phyloP scores from a whole-genome alignment of 2,113 vertebrate species.

The Hippocampus abdominalis region DNA sequence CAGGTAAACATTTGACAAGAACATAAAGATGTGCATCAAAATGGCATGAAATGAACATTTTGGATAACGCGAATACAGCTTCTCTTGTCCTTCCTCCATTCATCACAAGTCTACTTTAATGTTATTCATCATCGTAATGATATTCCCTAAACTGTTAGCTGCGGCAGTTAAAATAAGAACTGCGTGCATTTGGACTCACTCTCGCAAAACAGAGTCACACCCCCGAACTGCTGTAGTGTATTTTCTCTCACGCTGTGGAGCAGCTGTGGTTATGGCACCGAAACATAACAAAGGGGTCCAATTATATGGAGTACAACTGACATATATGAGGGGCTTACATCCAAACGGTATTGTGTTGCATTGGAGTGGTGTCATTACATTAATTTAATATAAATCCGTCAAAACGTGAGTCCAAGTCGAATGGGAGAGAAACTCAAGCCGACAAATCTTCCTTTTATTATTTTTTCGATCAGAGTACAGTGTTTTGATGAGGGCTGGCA shows the following conservation, averaged over 20 bases:
- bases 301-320: not conserved
- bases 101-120: not conserved
- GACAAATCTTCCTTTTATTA: too few species aligned
- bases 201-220: constrained; percentile 61
- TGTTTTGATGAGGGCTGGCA: too few species aligned
- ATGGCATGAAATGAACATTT: not conserved
- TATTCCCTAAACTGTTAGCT: not conserved
- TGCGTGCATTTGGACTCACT: constrained; percentile 47
- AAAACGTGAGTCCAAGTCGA: not conserved
- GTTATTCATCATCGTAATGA: too few species aligned
- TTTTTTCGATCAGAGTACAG: too few species aligned
- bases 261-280: not conserved
- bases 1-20: constrained; percentile 29
- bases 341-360: not conserved
- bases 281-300: not conserved
- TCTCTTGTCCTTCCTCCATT: constrained; percentile 2
- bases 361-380: not conserved
- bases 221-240: constrained; percentile 54
- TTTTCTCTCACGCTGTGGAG: constrained; percentile 41
- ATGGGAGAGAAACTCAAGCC: too few species aligned
- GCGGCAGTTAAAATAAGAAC: not conserved
- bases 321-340: not conserved
- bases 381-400: not conserved
- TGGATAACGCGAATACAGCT: constrained; percentile 13
- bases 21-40: not conserved